A percentile compares a stretch with the other conserved stretches of the same genome.
Evolutionary conservation across 2,888 invertebrate genomes (phyloP).

Genomic region (Tipula confusa): DNA sequence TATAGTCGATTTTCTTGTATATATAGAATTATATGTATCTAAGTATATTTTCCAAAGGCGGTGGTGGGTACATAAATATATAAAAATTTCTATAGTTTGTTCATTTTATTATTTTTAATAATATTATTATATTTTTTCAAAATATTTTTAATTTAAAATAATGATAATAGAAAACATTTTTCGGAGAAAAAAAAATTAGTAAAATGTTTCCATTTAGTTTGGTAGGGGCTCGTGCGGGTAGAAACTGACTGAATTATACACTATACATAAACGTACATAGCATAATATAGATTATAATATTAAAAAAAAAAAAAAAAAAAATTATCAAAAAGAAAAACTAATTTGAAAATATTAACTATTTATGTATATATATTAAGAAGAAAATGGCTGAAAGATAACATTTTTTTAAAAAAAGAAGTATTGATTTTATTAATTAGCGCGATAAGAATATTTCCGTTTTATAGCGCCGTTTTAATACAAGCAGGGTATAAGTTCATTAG

Average conservation of each 20-base stretch:
- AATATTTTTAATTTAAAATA: slow-evolving; percentile 25
- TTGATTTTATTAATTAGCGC: not conserved
- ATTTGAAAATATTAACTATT: slow-evolving; percentile 20
- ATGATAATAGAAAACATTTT: not conserved
- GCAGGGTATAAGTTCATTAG: not conserved
- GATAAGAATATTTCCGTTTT: not conserved
- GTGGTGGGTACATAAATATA: not conserved
- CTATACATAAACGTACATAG: not conserved
- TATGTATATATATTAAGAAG: not conserved
- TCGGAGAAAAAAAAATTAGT: not conserved
- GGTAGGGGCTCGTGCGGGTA: not conserved
- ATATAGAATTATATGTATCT: not conserved
- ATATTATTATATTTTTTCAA: not conserved
- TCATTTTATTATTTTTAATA: not conserved
- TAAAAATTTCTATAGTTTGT: not conserved
- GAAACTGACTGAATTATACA: not conserved
- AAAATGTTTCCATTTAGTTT: not conserved
- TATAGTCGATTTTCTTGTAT: not conserved
- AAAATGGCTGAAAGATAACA: not conserved
- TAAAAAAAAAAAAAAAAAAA: not conserved
- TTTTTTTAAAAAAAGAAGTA: not conserved
- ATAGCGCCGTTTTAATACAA: too few species aligned
- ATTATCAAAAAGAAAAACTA: not conserved
- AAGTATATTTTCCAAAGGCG: not conserved
- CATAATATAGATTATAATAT: not conserved